Evolutionary conservation across 2,888 invertebrate genomes (phyloP).

Genomic region (Pemphredon lugubris): DNA sequence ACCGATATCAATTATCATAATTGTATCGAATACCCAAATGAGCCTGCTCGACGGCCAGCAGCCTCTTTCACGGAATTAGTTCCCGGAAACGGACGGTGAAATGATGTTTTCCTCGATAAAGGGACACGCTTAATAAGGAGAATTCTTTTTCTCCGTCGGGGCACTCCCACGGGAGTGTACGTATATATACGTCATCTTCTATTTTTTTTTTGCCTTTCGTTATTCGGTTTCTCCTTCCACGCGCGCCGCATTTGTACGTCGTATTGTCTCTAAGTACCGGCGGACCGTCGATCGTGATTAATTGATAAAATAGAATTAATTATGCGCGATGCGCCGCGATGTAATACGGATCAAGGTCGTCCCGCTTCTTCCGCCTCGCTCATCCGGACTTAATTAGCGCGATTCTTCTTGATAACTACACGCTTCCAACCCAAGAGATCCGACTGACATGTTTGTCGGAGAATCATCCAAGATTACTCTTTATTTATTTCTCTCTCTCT

Average conservation of each 20-base stretch:
- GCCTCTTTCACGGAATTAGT: not conserved
- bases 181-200: not conserved
- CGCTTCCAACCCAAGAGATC: not conserved
- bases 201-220: not conserved
- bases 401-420: slow-evolving; percentile 11
- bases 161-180: slow-evolving; percentile 2
- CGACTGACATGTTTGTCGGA: not conserved
- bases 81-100: not conserved
- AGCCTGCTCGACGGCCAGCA: not conserved
- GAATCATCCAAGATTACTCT: not conserved
- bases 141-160: slow-evolving; percentile 18
- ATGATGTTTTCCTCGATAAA: not conserved
- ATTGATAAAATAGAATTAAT: slow-evolving; percentile 46
- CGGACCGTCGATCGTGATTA: slow-evolving; percentile 33
- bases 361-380: slow-evolving; percentile 9
- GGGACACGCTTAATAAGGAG: not conserved
- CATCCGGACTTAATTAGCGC: slow-evolving; percentile 38
- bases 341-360: slow-evolving; percentile 23
- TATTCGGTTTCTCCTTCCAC: slow-evolving; percentile 8
- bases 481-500: no score
- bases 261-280: slow-evolving; percentile 27
- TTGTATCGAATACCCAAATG: not conserved
- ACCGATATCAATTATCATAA: not conserved
- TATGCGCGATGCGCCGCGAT: slow-evolving; percentile 14
- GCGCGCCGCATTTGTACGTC: slow-evolving; percentile 9